phyloP scores from a whole-genome alignment of 1,140 invertebrate genomes.

The Globodera ellingtonae region DNA sequence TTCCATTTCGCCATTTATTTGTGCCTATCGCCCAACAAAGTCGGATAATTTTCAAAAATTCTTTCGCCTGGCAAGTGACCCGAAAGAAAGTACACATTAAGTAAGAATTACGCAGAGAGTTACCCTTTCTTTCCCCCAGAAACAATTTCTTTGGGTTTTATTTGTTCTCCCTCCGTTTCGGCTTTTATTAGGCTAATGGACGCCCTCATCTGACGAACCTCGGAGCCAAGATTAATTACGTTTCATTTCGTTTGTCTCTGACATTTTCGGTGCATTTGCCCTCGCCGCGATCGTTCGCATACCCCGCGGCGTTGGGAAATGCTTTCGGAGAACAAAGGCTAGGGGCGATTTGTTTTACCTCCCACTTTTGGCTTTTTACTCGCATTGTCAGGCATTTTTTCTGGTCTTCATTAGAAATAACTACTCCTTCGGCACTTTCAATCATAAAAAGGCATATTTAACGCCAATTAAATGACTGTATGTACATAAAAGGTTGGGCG shows the following conservation, averaged over 20 bases:
- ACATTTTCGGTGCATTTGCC: neutral
- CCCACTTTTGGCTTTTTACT: neutral
- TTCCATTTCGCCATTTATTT: neutral
- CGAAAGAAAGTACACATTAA: neutral
- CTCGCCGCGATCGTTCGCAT: neutral
- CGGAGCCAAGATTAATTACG: conserved; percentile 12
- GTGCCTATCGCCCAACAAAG: neutral
- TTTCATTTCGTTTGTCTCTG: conserved; percentile 7
- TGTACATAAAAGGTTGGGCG: too few species aligned
- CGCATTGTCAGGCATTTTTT: neutral
- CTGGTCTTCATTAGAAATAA: neutral
- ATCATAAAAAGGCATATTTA: neutral
- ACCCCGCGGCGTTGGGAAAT: neutral
- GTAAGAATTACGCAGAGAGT: neutral
- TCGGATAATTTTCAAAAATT: conserved; percentile 1
- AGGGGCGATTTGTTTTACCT: neutral
- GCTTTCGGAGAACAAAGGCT: neutral
- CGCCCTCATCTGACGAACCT: neutral
- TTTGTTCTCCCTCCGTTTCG: conserved; percentile 5
- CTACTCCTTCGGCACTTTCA: neutral
- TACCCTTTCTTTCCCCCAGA: neutral
- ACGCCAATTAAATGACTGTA: too few species aligned
- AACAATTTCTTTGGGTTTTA: conserved; percentile 1
- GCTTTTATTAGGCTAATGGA: conserved; percentile 17
- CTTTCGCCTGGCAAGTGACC: neutral